Evolutionary conservation across 2,888 invertebrate species (phyloP).

Genomic region (Eubasilissa splendida): DNA sequence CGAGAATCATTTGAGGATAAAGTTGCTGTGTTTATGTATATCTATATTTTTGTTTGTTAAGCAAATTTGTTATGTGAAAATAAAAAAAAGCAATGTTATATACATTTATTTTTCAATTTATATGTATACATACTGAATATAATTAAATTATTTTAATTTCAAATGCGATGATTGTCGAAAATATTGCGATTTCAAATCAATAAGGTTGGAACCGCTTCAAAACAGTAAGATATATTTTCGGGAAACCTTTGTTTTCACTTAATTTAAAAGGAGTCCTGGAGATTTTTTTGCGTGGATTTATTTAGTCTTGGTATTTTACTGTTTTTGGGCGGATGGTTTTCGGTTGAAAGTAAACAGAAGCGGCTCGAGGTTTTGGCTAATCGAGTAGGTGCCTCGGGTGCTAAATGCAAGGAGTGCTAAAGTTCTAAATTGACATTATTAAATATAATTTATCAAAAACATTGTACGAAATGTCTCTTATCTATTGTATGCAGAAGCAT

Average conservation of each 20-base stretch:
- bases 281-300: too few relatives aligned
- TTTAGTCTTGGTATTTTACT: not conserved
- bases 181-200: slow-evolving; percentile 13
- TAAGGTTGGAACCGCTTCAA: not conserved
- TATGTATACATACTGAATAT: slow-evolving; percentile 38
- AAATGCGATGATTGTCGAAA: slow-evolving; percentile 23
- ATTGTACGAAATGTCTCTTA: not conserved
- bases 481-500: not conserved
- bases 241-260: not conserved
- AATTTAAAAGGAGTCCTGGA: not conserved
- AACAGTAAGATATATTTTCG: not conserved
- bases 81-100: slow-evolving; percentile 42
- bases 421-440: not conserved
- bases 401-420: slow-evolving; percentile 1
- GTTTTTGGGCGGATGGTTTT: slow-evolving; percentile 1
- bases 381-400: not conserved
- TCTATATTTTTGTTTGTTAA: slow-evolving; percentile 25
- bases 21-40: slow-evolving; percentile 26
- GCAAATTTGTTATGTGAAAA: slow-evolving; percentile 44
- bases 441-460: not conserved
- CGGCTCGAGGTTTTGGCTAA: slow-evolving; percentile 8
- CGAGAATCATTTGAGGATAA: slow-evolving; percentile 39
- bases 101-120: slow-evolving; percentile 49
- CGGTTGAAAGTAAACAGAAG: not conserved
- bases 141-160: slow-evolving; percentile 26